Base-by-base conservation (phyloP, 1,140 invertebrate species). In the Mizuhopecten yessoensis region DNA sequence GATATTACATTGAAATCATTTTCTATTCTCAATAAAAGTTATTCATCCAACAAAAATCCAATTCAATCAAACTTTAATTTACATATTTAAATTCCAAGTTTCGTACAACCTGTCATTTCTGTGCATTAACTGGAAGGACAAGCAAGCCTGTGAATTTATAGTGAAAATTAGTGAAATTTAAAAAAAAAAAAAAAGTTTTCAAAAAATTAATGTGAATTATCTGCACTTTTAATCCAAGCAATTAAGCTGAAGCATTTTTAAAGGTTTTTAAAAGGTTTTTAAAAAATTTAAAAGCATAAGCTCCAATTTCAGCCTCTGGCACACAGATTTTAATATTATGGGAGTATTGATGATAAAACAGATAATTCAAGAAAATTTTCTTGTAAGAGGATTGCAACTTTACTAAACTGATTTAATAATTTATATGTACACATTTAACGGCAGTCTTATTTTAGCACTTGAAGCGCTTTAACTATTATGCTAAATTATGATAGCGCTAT, bases 211-310 rank as follows among this genome's bases (percentile, higher is more conserved):
- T 75, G n/a, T 75, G 57, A 75, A 75, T 75, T 75, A 29, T 75
- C 57, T n/a, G 57, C n/a, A n/a, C 57, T 75, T 75, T 75, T 75
- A 29, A 75, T n/a, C 57, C 1, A 75, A 75, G 57, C 57, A 75
- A 75, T 29, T 75, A 75, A 75, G 57, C 57, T 29, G 36, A 75
- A 75, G 57, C 57, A 75, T 29, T 75, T 75, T 75, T 75, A n/a
- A 75, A 29, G n/a, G 7, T 39, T 39, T 39, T n/a, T n/a, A n/a
- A n/a, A 49, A 49, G 11, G 5, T 13, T 49, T 9, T 49, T 20
- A n/a, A 3, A n/a, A 75, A 75, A 9, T 5, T 75, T 17, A 75
- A 29, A 75, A 75, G 57, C 57, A 75, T 75, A 75, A 75, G 57
- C 57, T 29, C 57, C 57, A 75, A 17, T 5, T 29, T 75, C 57